phyloP scores from a whole-genome alignment of 2,888 invertebrate species.

The Automeris io region DNA sequence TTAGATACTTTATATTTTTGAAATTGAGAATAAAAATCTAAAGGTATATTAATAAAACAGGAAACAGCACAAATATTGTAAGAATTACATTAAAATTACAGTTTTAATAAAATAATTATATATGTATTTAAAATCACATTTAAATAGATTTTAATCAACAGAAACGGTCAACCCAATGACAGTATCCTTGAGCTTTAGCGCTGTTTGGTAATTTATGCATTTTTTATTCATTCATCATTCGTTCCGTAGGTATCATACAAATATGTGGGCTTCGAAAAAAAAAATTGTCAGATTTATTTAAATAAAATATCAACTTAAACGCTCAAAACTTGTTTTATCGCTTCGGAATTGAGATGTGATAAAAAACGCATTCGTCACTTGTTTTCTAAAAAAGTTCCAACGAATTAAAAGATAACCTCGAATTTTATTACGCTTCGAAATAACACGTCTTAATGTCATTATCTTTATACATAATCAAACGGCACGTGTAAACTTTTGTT shows the following conservation, averaged over 20 bases:
- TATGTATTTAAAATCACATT: no score
- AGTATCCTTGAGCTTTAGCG: no score
- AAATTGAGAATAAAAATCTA: no score
- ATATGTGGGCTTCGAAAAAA: background rate
- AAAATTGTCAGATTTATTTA: background rate
- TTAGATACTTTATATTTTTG: no score
- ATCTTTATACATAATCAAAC: slow-evolving; percentile 19
- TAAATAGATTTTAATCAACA: no score
- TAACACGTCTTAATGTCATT: slow-evolving; percentile 2
- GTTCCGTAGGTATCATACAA: no score
- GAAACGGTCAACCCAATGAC: no score
- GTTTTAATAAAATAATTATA: no score
- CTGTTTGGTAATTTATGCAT: background rate
- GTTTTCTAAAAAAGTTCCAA: slow-evolving; percentile 30
- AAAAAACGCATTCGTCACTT: slow-evolving; percentile 53
- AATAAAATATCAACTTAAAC: background rate
- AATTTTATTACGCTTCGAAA: slow-evolving; percentile 14
- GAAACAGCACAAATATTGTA: background rate
- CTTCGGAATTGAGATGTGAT: slow-evolving; percentile 18
- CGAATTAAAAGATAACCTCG: slow-evolving; percentile 30
- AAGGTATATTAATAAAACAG: background rate
- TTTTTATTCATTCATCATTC: background rate
- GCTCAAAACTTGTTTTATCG: background rate
- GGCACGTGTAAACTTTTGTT: slow-evolving; percentile 41
- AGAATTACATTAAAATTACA: no score